Conservation (phyloP, 2,797 vertebrate genomes). For the Acestrorhynchus altus region DNA sequence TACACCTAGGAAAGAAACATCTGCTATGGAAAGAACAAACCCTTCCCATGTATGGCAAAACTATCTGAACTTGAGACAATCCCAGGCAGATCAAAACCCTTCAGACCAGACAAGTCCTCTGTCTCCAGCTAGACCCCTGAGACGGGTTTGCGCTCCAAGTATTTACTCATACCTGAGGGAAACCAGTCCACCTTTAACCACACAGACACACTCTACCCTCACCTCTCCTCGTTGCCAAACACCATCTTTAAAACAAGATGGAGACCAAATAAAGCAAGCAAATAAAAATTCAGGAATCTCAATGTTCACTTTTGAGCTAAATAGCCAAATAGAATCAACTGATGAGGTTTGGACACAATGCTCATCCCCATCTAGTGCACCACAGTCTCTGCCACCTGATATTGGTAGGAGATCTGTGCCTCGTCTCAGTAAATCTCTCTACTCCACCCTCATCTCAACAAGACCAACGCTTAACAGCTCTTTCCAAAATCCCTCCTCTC, state of each 20-base stretch:
- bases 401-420: constrained; percentile 66
- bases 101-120: constrained; percentile 42
- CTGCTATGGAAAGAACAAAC: constrained; percentile 56
- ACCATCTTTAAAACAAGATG: constrained; percentile 20
- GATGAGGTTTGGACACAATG: constrained; percentile 14
- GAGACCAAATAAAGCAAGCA: neutral
- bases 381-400: constrained; percentile 69
- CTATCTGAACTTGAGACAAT: constrained; percentile 60
- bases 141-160: constrained; percentile 58
- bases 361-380: constrained; percentile 41
- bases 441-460: constrained; percentile 74
- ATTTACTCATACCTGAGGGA: constrained; percentile 71
- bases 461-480: constrained; percentile 64
- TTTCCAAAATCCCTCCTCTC: constrained; percentile 46
- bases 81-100: constrained; percentile 43
- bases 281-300: constrained; percentile 31
- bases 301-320: constrained; percentile 59
- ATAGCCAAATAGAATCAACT: constrained; percentile 22
- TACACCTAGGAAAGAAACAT: constrained; percentile 52
- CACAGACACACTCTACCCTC: constrained; percentile 26
- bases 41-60: constrained; percentile 67
- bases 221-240: constrained; percentile 56
- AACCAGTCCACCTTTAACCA: constrained; percentile 52
- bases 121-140: constrained; percentile 55
- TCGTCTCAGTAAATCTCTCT: constrained; percentile 75